Evolutionary conservation across 2,113 vertebrate genomes (phyloP).

Genomic region (Psophia crepitans): DNA sequence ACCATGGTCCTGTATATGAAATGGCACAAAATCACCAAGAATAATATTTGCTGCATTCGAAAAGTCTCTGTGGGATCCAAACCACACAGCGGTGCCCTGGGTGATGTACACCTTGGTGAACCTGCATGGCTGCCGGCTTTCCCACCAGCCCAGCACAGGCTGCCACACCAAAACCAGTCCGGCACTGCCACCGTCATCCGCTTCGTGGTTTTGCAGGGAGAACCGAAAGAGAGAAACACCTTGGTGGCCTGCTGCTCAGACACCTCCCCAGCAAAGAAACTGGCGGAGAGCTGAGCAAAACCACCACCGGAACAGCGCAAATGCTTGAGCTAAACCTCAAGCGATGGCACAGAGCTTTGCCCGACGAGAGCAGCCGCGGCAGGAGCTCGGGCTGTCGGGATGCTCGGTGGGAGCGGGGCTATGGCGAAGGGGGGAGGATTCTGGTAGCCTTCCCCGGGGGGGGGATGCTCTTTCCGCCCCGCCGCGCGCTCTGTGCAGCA

Average conservation of each 20-base stretch:
- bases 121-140: accelerated
- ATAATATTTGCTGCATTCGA: background rate
- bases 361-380: background rate
- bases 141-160: background rate
- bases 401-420: background rate
- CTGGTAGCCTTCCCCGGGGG: background rate
- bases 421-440: background rate
- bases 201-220: background rate
- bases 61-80: background rate
- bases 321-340: background rate
- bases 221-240: background rate
- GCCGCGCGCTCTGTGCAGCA: background rate
- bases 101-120: background rate
- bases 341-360: accelerated
- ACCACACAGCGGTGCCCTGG: accelerated
- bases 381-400: background rate
- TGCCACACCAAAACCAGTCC: background rate
- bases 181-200: accelerated
- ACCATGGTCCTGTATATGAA: accelerated
- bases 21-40: background rate
- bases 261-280: background rate
- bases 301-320: accelerated
- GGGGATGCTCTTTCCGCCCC: background rate
- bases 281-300: background rate
- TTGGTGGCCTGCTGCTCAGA: background rate